These are phyloP conservation scores for Phrynosoma blainvillii DNA, from an alignment of 2,113 vertebrate species.

Conservation along the genomic window DNA sequence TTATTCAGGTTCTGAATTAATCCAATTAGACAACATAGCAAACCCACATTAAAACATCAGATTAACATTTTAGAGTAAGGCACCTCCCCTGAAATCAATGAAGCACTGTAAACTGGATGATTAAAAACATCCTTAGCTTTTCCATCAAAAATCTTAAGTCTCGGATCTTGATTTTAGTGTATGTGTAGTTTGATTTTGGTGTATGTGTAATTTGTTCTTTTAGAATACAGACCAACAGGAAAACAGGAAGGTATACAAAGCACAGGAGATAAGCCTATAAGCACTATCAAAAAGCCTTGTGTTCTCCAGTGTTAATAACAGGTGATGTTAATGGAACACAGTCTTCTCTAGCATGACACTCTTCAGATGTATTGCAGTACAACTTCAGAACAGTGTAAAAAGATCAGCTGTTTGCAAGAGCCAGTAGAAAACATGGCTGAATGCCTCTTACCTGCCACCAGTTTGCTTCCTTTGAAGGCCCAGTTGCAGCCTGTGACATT, in stretches of 20 bases:
- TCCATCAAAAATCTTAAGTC: neutral
- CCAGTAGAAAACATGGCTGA: too few relatives aligned
- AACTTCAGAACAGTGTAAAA: too few relatives aligned
- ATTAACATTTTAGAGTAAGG: conserved; percentile 16
- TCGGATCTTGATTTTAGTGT: neutral
- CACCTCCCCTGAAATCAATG: conserved; percentile 24
- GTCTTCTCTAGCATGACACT: too few relatives aligned
- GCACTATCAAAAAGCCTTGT: neutral
- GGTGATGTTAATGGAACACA: too few relatives aligned
- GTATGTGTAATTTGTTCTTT: neutral
- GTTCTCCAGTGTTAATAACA: too few relatives aligned
- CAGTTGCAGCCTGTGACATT: too few relatives aligned
- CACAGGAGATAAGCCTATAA: neutral
- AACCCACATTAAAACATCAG: conserved; percentile 31
- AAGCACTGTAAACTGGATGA: conserved; percentile 11
- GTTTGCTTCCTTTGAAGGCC: too few relatives aligned
- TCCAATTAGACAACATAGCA: neutral
- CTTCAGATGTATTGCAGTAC: too few relatives aligned
- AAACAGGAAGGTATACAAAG: neutral
- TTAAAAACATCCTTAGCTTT: conserved; percentile 22
- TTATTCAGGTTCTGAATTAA: conserved; percentile 38
- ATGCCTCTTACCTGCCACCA: too few relatives aligned
- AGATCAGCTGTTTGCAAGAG: too few relatives aligned
- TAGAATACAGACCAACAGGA: neutral
- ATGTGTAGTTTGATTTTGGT: neutral